Percentiles rank a stretch among this genome's conserved stretches.
phyloP scores from a whole-genome alignment of 1,140 invertebrate genomes.

The Stratiolaelaps scimitus region DNA sequence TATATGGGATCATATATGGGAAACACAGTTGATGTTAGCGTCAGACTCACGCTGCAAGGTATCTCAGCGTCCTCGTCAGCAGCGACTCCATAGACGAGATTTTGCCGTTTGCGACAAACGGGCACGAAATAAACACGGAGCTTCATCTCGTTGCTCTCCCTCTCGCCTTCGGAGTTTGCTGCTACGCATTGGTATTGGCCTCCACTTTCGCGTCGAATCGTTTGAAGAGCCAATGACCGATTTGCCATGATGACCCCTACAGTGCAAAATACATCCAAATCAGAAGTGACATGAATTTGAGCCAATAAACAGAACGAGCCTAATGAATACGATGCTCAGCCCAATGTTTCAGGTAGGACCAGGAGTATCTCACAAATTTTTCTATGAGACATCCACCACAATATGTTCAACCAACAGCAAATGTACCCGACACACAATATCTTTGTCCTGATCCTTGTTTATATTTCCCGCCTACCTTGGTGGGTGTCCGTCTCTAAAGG shows the following conservation, averaged over 20 bases:
- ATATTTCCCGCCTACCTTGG: not conserved
- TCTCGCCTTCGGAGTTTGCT: constrained; percentile 72
- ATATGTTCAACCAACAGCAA: too few species aligned
- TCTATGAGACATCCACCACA: too few species aligned
- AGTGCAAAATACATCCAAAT: constrained; percentile 44
- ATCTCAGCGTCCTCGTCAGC: constrained; percentile 76
- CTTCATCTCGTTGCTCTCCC: constrained; percentile 63
- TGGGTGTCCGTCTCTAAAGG: constrained; percentile 28
- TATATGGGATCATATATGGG: too few species aligned
- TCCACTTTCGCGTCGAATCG: constrained; percentile 36
- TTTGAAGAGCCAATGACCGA: constrained; percentile 46
- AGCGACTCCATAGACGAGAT: constrained; percentile 67
- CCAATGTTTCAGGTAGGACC: too few species aligned
- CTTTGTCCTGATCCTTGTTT: too few species aligned
- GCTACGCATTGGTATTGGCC: constrained; percentile 67
- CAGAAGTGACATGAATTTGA: not conserved
- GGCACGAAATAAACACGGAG: constrained; percentile 67
- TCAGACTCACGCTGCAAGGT: constrained; percentile 46
- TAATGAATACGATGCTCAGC: too few species aligned
- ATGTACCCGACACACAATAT: too few species aligned
- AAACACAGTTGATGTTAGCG: too few species aligned
- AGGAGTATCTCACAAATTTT: too few species aligned
- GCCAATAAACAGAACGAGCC: too few species aligned
- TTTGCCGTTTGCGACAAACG: constrained; percentile 64
- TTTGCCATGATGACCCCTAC: constrained; percentile 65